A percentile compares a stretch with the other conserved stretches of the same genome.
These are phyloP conservation scores for Syngnathus acus DNA, from an alignment of 2,797 vertebrate species.

Conservation along the genomic window DNA sequence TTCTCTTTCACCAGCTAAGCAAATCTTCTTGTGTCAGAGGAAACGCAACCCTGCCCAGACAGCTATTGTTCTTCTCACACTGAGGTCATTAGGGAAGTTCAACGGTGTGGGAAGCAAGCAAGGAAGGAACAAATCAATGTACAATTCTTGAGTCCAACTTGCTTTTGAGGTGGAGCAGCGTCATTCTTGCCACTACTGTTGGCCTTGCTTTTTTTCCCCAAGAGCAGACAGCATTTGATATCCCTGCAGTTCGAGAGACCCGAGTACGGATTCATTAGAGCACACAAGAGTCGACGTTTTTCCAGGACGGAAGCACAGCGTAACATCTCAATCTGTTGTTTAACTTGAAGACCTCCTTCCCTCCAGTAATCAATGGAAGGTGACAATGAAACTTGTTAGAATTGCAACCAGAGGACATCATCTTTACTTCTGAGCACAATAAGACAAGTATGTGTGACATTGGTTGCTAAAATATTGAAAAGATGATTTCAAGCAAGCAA, in stretches of 20 bases:
- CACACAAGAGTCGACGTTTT: not conserved
- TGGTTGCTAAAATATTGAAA: not conserved
- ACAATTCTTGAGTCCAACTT: too few species aligned
- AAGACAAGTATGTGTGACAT: not conserved
- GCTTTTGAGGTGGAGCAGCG: too few species aligned
- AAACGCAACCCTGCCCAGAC: too few species aligned
- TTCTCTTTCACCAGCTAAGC: too few species aligned
- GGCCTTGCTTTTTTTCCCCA: too few species aligned
- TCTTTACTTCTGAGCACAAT: not conserved
- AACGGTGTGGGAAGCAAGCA: too few species aligned
- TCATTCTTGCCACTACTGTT: too few species aligned
- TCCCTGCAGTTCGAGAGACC: too few species aligned
- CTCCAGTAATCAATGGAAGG: not conserved
- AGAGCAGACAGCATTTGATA: too few species aligned
- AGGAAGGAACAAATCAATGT: too few species aligned
- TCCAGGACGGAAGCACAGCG: not conserved
- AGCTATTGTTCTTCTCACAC: too few species aligned
- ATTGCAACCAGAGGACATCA: not conserved
- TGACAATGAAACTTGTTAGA: not conserved
- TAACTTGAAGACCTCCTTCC: not conserved
- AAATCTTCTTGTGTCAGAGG: not conserved
- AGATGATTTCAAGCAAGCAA: not conserved
- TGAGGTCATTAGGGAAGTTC: too few species aligned
- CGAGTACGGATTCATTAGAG: not conserved
- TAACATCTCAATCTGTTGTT: not conserved